Evolutionary conservation across 2,113 vertebrate genomes (phyloP).

Genomic region (Vicugna pacos): DNA sequence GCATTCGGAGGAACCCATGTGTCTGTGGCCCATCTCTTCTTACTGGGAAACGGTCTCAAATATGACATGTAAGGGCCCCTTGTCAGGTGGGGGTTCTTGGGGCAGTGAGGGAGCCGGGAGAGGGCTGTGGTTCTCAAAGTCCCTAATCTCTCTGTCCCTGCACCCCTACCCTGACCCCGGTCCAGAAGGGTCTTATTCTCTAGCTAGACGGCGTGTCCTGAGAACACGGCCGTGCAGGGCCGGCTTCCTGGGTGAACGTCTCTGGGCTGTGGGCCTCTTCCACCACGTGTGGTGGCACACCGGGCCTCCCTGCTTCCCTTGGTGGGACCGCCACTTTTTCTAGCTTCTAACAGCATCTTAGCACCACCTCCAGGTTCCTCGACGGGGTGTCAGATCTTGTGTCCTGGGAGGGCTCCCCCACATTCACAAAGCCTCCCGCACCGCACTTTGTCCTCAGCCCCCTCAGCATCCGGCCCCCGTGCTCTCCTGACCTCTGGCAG

Average conservation of each 20-base stretch:
- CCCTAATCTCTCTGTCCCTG: not conserved
- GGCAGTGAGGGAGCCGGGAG: not conserved
- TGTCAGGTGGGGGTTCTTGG: not conserved
- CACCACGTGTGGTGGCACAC: too few species aligned
- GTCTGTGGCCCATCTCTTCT: constrained; percentile 30
- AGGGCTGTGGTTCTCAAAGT: not conserved
- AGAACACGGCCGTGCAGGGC: not conserved
- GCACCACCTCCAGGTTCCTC: not conserved
- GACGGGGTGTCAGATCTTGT: not conserved
- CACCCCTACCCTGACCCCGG: not conserved
- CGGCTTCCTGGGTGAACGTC: not conserved
- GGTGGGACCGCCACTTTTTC: not conserved
- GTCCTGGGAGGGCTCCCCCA: too few species aligned
- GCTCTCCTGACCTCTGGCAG: too few species aligned
- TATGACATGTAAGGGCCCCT: not conserved
- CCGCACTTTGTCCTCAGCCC: too few species aligned
- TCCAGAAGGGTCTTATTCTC: not conserved
- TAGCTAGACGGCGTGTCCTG: not conserved
- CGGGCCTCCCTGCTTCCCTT: not conserved
- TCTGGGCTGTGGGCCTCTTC: not conserved
- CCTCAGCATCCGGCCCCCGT: not conserved
- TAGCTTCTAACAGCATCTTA: not conserved
- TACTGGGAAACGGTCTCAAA: not conserved
- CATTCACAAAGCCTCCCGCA: not conserved
- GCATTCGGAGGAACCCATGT: not conserved